A percentile compares a stretch with the other conserved stretches of the same genome.
These are phyloP conservation scores for Microchirus variegatus DNA, from an alignment of 2,797 vertebrate genomes.

Conservation along the genomic window DNA sequence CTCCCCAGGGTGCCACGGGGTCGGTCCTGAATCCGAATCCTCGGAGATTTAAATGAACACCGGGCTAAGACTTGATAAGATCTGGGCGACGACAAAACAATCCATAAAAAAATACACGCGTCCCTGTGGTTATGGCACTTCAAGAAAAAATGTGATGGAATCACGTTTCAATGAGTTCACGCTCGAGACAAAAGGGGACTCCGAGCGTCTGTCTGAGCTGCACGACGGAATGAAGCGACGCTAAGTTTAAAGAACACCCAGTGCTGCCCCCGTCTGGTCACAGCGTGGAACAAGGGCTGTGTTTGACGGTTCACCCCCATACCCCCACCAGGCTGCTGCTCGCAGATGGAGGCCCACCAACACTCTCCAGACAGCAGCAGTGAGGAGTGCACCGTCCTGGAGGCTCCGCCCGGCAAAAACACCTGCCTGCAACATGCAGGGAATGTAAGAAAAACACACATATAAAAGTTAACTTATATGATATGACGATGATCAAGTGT, in stretches of 20 bases:
- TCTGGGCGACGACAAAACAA: too few relatives aligned
- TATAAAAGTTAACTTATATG: too few relatives aligned
- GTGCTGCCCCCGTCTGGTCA: constrained; percentile 60
- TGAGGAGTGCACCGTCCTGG: constrained; percentile 95
- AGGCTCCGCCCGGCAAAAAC: constrained; percentile 91
- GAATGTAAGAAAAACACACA: constrained; percentile 76
- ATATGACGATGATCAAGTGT: too few relatives aligned
- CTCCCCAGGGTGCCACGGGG: too few relatives aligned
- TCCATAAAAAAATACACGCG: too few relatives aligned
- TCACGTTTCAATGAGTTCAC: background rate
- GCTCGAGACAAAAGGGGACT: background rate
- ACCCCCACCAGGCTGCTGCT: constrained; percentile 80
- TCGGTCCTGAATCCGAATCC: too few relatives aligned
- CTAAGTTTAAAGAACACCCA: background rate
- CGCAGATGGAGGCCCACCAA: constrained; percentile 91
- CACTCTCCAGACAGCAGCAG: constrained; percentile 94
- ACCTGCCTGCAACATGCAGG: constrained; percentile 90
- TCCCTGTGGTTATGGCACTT: too few relatives aligned
- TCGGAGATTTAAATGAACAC: too few relatives aligned
- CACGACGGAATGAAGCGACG: constrained; percentile 28
- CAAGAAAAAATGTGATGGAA: constrained; percentile 10
- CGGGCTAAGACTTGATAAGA: too few relatives aligned
- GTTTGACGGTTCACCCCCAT: constrained; percentile 78
- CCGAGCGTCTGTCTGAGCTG: too few relatives aligned
- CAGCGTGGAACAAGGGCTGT: constrained; percentile 75